Evolutionary conservation across 2,113 vertebrate genomes (phyloP), one percentile per base, ranked within the genome.

Genomic region (Zingel zingel): DNA sequence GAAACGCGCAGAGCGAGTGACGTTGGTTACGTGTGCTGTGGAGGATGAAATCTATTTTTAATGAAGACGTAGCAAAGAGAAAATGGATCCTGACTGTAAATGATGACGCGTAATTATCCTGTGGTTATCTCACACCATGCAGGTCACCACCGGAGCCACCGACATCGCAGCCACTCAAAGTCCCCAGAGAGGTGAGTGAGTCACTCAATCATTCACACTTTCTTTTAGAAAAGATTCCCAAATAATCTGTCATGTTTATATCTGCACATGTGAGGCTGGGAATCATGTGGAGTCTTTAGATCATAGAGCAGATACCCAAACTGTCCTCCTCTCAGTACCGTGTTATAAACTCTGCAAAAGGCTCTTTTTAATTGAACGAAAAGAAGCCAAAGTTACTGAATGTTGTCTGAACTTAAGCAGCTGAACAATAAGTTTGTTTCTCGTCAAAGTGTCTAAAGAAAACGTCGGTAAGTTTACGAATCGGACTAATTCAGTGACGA

Each of bases 141-240:
- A 99, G 98, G 96, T 82, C 98, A 99, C 86, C 98, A 99, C 88
- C 96, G 98, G 61, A 99, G 98, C 93, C 98, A 99, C 90, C 95
- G 98, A 91, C 97, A 99, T 66, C 96, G 98, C 84, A 99, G 98
- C 93, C 98, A 99, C 87, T 99, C 98, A 23, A 99, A 99, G 88
- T 97, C 98, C 51, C 98, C 97, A 68, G 98, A 99, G 93, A 98
- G 98, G 98, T 98, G 95, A 93, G 83, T 1, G 51, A 6, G 5
- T 33, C 33, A 6, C 33, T 6, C 30, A 33, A 0, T 5, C 30
- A 33, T 5, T 33, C 30, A 30, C 30, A 30, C 30, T 30, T 33
- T 33, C 30, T 33, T 36, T 36, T 8, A 36, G 36, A 8, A 36
- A 36, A 36, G 1, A 36, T 36, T 36, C 36, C 36, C 36, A 39